Base-by-base conservation (phyloP, 2,797 vertebrate species). In the Alca torda region DNA sequence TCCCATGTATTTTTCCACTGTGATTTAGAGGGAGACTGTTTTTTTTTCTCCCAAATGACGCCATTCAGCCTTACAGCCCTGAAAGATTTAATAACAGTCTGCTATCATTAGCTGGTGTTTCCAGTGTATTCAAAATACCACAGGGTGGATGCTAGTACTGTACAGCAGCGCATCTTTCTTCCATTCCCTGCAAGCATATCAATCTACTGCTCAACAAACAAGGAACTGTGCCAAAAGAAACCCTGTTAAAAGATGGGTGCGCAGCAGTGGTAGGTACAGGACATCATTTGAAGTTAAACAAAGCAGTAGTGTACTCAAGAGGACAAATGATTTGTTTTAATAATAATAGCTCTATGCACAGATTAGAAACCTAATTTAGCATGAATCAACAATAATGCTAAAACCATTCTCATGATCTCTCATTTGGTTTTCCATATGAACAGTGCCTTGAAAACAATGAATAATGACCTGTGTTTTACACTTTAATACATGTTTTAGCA, bases 281-380 rank as follows among this genome's bases (percentile, higher is more conserved):
- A 67, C 56, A 37, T 79, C 9, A 95, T 88, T 39, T 79, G 43
- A 84, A 80, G 56, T 84, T 73, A 79, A 91, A 90, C 68, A 90
- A 85, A 87, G 67, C 78, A 76, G 10, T 69, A 80, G 53, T 69
- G 59, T 84, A 43, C 63, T 88, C 82, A 45, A 88, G 82, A 80
- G 79, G n/a, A 67, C 61, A 92, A 92, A 92, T 86, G 0, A 81
- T 90, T 91, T 94, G 46, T 84, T 96, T 94, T 95, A 94, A 90
- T 93, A 94, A 70, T 90, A 93, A 79, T 76, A 91, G 63, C 31
- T 53, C 60, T 91, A 80, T 10, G 18, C n/a, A 83, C 10, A 86
- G 80, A 96, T 93, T 95, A 87, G 70, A 96, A 96, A 95, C 45
- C 64, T 95, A 88, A 94, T 95, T 95, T 93, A 86, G 41, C 72